Evolutionary conservation across 2,797 vertebrate genomes (phyloP).

Genomic region (Gallinago nigripennis): DNA sequence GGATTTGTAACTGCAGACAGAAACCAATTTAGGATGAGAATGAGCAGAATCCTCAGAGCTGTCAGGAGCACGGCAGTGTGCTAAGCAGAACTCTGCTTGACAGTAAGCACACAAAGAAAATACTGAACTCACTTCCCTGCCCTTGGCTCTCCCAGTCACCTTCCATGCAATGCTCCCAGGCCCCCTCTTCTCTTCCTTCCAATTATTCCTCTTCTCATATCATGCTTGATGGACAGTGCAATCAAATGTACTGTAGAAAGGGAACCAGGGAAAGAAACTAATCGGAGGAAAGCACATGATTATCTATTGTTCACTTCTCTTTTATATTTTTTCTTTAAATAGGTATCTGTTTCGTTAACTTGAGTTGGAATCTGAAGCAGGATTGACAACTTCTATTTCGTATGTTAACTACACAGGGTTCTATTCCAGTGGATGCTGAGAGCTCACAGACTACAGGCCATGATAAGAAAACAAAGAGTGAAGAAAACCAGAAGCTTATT

Average conservation of each 20-base stretch:
- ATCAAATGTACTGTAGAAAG: not conserved
- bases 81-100: not conserved
- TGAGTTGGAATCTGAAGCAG: not conserved
- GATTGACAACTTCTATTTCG: not conserved
- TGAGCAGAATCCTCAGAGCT: conserved; percentile 28
- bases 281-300: not conserved
- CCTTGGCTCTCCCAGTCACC: not conserved
- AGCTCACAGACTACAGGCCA: not conserved
- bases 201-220: not conserved
- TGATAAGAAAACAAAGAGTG: not conserved
- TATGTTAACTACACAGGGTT: not conserved
- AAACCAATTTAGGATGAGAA: conserved; percentile 47
- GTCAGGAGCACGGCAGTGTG: not conserved
- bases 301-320: not conserved
- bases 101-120: conserved; percentile 20
- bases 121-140: not conserved
- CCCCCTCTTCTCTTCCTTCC: not conserved
- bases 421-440: not conserved
- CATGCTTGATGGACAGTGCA: not conserved
- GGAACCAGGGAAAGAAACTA: not conserved
- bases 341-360: not conserved
- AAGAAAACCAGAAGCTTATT: not conserved
- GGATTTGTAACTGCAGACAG: conserved; percentile 41
- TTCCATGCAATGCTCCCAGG: not conserved
- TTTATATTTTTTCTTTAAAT: not conserved